Base-by-base conservation (phyloP, 2,888 invertebrate genomes). In the Epistrophe grossulariae region DNA sequence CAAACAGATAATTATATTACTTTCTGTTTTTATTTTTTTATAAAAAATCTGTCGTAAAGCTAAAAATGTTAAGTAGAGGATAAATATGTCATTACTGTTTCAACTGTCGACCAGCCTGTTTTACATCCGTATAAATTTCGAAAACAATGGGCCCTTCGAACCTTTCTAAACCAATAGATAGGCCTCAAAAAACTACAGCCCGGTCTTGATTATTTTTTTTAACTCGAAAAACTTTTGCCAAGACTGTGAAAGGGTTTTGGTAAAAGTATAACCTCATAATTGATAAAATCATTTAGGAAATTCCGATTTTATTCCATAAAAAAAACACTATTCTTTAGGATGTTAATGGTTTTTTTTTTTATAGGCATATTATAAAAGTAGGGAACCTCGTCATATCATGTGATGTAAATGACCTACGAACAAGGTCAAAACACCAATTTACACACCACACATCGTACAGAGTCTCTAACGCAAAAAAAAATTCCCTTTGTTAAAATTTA, bases 381-480 rank as follows among this genome's bases (percentile, higher is more conserved):
- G 24, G 6, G 6, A 38, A 19, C 38, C n/a, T 19, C 24, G 5
- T 62, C 15, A 62, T 62, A 43, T 64, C 43, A 38, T 70, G 55
- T 48, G 70, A 74, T 71, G 76, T 84, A 80, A 77, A 84, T 80
- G 79, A 80, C 80, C 84, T 76, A 38, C 76, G 43, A 76, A 38
- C 76, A 57, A 80, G 84, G 84, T 72, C 84, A 17, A 40, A 48
- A 64, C 17, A 64, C 40, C 40, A 62, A 50, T 76, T 71, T 76
- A 76, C 55, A 40, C 68, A 73, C 66, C 74, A 76, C 55, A 40
- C 68, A 73, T 64, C 15, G 11, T 19, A 60, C 19, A 7, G 8
- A 40, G 6, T 43, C 43, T 43, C 43, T 57, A 43, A 71, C 62
- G 10, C 48, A 6, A 59, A 72, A 31, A n/a, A 43, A 31, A 40